Evolutionary conservation across 2,888 invertebrate genomes (phyloP), one percentile per base, ranked within the genome.

Genomic region (Andrena camellia): DNA sequence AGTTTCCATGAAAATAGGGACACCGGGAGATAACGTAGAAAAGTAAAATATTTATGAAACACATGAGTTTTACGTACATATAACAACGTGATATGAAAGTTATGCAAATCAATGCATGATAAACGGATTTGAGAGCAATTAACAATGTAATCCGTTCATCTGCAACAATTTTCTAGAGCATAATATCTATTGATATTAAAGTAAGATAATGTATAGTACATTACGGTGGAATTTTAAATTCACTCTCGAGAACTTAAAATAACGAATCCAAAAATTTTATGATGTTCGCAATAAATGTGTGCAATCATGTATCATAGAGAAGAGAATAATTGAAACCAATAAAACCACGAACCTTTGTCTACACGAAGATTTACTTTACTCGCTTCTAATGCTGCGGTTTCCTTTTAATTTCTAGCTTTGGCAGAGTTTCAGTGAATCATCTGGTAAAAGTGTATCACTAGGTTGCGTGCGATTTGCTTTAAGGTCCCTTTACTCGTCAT

Each of bases 261-360:
- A 89, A 92, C 92, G 78, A 86, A 91, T 90, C 92, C 90, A 87
- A 92, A 91, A 86, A 90, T 85, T 93, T 92, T 89, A 92, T 86
- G 83, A 90, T 91, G 91, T 92, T 92, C 91, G 92, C 91, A 91
- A 87, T 92, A 92, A 92, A 93, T 93, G 92, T 93, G 92, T 91
- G 90, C 93, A 91, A 93, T 93, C 92, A 91, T 92, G 92, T 92
- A 92, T 91, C 90, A 93, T 93, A 93, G 91, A 90, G 84, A 88
- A 90, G 78, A 84, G 86, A 92, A 91, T 88, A 90, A 91, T 93
- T 91, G 90, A 89, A 93, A 92, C 91, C 90, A 93, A 93, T 92
- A 92, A 93, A 93, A 92, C 89, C 86, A 89, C 82, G 87, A 92
- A 89, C 86, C 84, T 79, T 81, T 69, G 67, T 68, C 23, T 64